These are phyloP conservation scores for Batillaria attramentaria DNA, from an alignment of 1,140 invertebrate species.

Conservation along the genomic window DNA sequence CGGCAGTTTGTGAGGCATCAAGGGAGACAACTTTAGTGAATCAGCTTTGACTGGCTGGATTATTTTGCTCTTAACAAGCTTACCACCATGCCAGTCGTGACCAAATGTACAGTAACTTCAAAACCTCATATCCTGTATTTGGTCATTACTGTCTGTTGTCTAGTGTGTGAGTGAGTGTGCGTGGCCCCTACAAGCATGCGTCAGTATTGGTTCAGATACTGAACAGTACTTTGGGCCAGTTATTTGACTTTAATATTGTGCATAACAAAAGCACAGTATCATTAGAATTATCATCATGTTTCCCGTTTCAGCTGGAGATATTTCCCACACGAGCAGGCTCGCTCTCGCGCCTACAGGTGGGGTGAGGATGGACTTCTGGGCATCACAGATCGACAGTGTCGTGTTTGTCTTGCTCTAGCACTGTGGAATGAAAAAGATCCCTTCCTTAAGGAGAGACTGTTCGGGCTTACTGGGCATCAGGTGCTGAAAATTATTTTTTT, in stretches of 20 bases:
- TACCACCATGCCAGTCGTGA: no score
- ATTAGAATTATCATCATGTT: neutral
- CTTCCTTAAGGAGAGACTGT: conserved; percentile 72
- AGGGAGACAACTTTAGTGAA: no score
- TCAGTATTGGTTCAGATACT: neutral
- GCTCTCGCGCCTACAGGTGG: conserved; percentile 69
- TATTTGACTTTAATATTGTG: conserved; percentile 3
- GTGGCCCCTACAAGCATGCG: neutral
- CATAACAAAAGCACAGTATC: neutral
- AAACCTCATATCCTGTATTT: no score
- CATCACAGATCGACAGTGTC: conserved; percentile 67
- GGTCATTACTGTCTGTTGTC: no score
- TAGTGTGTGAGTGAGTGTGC: neutral
- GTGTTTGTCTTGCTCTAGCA: conserved; percentile 68
- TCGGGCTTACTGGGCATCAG: conserved; percentile 70
- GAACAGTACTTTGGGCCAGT: neutral
- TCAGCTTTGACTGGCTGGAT: no score
- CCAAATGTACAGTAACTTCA: no score
- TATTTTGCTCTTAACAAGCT: no score
- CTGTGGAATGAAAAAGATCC: conserved; percentile 72
- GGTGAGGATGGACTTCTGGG: conserved; percentile 73
- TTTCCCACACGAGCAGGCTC: conserved; percentile 68
- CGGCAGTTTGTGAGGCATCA: no score
- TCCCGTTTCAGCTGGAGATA: conserved; percentile 69
- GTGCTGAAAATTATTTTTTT: no score